Percentiles rank a stretch among this genome's conserved stretches.
Evolutionary conservation across 2,888 invertebrate species (phyloP).

Genomic region (Falcaria lacertinaria): DNA sequence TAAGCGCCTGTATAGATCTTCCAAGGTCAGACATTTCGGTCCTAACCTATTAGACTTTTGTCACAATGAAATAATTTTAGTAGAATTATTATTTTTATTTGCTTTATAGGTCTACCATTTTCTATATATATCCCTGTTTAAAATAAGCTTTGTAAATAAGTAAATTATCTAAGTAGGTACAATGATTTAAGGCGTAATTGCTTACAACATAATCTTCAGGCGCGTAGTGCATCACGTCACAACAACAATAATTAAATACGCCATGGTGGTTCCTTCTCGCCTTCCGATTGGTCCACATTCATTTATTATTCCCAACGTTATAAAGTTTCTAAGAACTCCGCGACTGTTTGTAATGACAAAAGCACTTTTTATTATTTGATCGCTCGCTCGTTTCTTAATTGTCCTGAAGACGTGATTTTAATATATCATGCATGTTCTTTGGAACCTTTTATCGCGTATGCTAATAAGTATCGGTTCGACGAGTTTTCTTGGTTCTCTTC

Average conservation of each 20-base stretch:
- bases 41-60: no score
- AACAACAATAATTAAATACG: constrained; percentile 35
- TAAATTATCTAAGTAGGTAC: no score
- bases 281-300: constrained; percentile 49
- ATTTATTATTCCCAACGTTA: constrained; percentile 47
- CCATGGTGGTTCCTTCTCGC: constrained; percentile 45
- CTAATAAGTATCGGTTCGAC: constrained; percentile 54
- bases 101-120: no score
- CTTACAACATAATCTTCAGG: no score
- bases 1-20: no score
- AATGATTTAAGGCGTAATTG: no score
- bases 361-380: constrained; percentile 74
- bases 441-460: constrained; percentile 66
- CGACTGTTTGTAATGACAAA: constrained; percentile 71
- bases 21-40: no score
- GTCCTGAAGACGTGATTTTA: constrained; percentile 75
- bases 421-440: constrained; percentile 73
- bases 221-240: no score
- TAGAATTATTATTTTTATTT: no score
- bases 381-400: constrained; percentile 72
- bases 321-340: constrained; percentile 57
- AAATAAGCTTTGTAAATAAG: no score
- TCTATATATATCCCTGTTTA: no score
- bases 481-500: constrained; percentile 15
- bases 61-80: no score